phyloP scores from a whole-genome alignment of 2,797 vertebrate species.

The Tinamus major region DNA sequence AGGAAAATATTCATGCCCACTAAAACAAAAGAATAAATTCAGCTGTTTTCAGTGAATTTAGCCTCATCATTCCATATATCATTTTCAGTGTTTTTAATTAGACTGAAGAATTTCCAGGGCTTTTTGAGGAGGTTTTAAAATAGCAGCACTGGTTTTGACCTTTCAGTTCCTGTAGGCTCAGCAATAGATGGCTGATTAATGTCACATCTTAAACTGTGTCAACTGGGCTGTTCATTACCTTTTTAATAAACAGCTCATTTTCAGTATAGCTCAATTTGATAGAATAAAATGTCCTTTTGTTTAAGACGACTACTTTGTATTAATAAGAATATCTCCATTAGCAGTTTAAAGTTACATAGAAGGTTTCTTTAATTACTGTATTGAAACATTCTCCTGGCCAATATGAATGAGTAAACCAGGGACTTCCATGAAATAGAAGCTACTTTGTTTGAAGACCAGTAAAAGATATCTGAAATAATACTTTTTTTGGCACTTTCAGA shows the following conservation, averaged over 20 bases:
- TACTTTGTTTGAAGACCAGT: background rate
- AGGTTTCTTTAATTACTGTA: background rate
- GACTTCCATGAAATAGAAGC: background rate
- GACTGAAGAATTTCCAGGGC: conserved; percentile 34
- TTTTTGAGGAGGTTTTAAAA: conserved; percentile 10
- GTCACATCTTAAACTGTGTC: conserved; percentile 43
- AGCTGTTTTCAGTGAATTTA: conserved; percentile 16
- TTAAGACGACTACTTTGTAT: conserved; percentile 2
- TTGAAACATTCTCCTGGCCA: background rate
- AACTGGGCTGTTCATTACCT: conserved; percentile 21
- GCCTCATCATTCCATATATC: background rate
- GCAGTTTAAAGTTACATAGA: background rate
- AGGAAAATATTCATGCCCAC: background rate
- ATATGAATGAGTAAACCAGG: background rate
- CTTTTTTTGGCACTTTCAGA: conserved; percentile 11
- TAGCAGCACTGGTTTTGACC: conserved; percentile 41
- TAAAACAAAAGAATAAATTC: background rate
- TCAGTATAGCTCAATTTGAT: conserved; percentile 3
- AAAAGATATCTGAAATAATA: background rate
- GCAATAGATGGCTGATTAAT: conserved; percentile 65
- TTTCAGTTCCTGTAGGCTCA: conserved; percentile 61
- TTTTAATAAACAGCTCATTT: conserved; percentile 14
- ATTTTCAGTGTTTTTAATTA: conserved; percentile 54
- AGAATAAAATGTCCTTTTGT: conserved; percentile 12
- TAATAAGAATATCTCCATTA: conserved; percentile 2